Conservation (phyloP, 2,888 invertebrate genomes). For the Anodontia alba region DNA sequence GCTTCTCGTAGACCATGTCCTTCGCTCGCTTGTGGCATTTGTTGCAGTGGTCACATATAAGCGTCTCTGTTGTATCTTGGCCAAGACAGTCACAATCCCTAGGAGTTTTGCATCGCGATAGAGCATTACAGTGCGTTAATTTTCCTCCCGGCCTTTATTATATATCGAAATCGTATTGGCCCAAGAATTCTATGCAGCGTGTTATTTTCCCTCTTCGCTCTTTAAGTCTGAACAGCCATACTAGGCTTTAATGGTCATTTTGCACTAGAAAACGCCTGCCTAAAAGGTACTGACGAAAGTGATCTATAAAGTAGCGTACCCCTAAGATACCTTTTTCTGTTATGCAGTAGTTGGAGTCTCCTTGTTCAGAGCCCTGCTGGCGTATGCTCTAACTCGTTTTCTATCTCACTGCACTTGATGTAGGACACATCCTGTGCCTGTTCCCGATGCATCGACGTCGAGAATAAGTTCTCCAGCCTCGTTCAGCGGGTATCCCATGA, state of each 20-base stretch:
- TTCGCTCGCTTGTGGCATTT: conserved; percentile 21
- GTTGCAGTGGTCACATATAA: conserved; percentile 34
- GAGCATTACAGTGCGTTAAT: conserved; percentile 22
- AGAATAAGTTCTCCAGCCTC: conserved; percentile 2
- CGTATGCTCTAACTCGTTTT: not conserved
- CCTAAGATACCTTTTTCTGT: not conserved
- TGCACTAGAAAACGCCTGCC: not conserved
- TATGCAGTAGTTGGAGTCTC: not conserved
- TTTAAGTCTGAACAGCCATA: not conserved
- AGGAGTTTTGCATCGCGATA: conserved; percentile 25
- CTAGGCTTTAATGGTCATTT: not conserved
- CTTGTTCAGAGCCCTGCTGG: too few species aligned
- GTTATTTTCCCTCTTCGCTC: conserved; percentile 20
- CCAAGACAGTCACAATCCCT: conserved; percentile 28
- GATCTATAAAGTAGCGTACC: not conserved
- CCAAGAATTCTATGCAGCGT: conserved; percentile 18
- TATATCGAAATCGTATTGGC: conserved; percentile 13
- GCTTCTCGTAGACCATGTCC: not conserved
- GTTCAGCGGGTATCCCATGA: conserved; percentile 25
- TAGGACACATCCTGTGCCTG: not conserved
- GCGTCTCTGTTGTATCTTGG: conserved; percentile 17
- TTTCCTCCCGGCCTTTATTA: conserved; percentile 22
- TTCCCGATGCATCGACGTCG: too few species aligned
- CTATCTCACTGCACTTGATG: not conserved
- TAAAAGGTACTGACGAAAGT: not conserved